Percentiles rank a stretch among this genome's conserved stretches.
These are phyloP conservation scores for Capricornis sumatraensis DNA, from an alignment of 2,113 vertebrate species.

Conservation along the genomic window DNA sequence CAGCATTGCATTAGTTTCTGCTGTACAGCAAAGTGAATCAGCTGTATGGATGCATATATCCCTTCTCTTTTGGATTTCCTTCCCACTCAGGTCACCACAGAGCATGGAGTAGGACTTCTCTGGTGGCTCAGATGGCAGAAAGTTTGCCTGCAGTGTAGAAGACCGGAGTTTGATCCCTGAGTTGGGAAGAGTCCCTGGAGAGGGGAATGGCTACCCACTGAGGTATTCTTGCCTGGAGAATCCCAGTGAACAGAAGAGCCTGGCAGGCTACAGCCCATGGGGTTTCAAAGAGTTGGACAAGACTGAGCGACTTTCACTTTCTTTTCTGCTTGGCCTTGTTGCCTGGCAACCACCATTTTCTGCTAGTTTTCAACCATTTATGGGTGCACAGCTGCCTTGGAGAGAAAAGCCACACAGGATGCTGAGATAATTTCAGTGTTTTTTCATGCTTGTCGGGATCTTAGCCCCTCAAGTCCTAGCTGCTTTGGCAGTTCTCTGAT, in stretches of 20 bases:
- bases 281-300: background rate
- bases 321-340: background rate
- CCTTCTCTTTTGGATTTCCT: background rate
- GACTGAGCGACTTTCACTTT: background rate
- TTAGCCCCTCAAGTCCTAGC: background rate
- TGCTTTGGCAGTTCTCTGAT: background rate
- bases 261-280: background rate
- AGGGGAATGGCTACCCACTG: background rate
- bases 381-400: background rate
- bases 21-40: background rate
- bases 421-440: background rate
- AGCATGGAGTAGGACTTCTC: background rate
- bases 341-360: background rate
- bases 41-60: background rate
- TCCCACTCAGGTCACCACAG: background rate
- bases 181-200: background rate
- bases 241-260: background rate
- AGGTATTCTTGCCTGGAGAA: background rate
- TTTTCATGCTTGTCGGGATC: background rate
- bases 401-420: background rate
- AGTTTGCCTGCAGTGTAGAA: background rate
- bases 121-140: background rate
- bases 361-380: background rate
- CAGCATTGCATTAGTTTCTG: background rate
- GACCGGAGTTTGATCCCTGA: background rate